phyloP scores from a whole-genome alignment of 2,888 invertebrate genomes.

The Sinotaia quadrata region DNA sequence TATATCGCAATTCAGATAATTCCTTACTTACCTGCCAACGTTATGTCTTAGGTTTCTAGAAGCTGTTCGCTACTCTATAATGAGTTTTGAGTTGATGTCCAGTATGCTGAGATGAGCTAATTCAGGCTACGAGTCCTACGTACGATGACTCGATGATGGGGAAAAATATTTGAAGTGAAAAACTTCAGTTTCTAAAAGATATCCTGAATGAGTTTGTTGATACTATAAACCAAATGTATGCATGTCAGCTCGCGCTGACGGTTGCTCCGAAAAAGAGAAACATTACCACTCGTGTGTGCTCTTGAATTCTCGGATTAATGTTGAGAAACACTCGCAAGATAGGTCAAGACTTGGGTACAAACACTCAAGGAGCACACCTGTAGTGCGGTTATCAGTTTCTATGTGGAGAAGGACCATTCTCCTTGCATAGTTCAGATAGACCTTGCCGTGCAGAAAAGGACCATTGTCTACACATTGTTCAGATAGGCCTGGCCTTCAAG shows the following conservation, averaged over 20 bases:
- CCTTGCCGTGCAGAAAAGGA: no score
- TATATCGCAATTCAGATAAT: no score
- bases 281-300: slow-evolving; percentile 1
- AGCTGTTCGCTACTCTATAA: no score
- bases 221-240: background rate
- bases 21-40: no score
- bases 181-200: background rate
- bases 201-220: background rate
- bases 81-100: no score
- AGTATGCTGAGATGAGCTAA: no score
- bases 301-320: slow-evolving; percentile 4
- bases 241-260: background rate
- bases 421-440: no score
- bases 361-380: slow-evolving; percentile 9
- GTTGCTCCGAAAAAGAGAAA: slow-evolving; percentile 25
- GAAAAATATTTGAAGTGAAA: background rate
- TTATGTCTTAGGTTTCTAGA: no score
- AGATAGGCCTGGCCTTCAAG: no score
- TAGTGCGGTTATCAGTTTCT: background rate
- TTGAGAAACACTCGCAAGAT: background rate
- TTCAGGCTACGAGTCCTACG: no score
- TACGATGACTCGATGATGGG: no score
- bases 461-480: no score
- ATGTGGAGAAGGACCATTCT: background rate
- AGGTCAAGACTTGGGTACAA: slow-evolving; percentile 8